phyloP scores from a whole-genome alignment of 2,113 vertebrate genomes.

The Marcusenius ussheri region DNA sequence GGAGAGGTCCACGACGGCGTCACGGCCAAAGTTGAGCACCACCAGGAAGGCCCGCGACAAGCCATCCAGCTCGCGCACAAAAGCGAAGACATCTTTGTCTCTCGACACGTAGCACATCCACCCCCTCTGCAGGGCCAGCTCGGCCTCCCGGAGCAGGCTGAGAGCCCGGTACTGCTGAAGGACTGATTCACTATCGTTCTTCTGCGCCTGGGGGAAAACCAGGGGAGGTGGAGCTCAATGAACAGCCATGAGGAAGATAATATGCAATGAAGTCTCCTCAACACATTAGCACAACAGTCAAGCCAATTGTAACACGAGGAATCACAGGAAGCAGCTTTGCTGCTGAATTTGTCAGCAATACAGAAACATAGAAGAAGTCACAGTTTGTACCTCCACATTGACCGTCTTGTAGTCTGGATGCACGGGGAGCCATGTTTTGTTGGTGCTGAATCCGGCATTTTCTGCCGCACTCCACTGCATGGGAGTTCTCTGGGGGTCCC shows the following conservation, averaged over 20 bases:
- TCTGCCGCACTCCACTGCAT: conserved; percentile 81
- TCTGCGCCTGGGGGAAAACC: conserved; percentile 66
- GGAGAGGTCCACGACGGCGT: conserved; percentile 60
- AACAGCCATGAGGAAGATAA: neutral
- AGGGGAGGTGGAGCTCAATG: neutral
- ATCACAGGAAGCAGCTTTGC: neutral
- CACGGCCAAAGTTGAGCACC: conserved; percentile 79
- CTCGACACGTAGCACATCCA: conserved; percentile 81
- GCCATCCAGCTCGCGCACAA: conserved; percentile 80
- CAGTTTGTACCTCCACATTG: conserved; percentile 73
- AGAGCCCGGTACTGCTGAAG: conserved; percentile 74
- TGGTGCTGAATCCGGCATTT: conserved; percentile 81
- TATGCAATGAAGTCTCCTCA: neutral
- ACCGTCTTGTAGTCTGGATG: conserved; percentile 63
- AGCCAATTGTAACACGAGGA: neutral
- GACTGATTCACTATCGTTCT: conserved; percentile 51
- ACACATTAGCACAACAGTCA: neutral
- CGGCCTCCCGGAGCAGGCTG: conserved; percentile 55
- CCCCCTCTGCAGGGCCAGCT: conserved; percentile 71
- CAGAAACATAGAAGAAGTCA: neutral
- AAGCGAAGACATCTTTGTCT: conserved; percentile 63
- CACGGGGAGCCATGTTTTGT: conserved; percentile 74
- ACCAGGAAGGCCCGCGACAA: conserved; percentile 68
- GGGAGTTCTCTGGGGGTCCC: conserved; percentile 73
- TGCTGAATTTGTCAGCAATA: neutral